Percentiles rank a stretch among this genome's conserved stretches.
phyloP scores from a whole-genome alignment of 2,888 invertebrate species.

The Eledona agricola region DNA sequence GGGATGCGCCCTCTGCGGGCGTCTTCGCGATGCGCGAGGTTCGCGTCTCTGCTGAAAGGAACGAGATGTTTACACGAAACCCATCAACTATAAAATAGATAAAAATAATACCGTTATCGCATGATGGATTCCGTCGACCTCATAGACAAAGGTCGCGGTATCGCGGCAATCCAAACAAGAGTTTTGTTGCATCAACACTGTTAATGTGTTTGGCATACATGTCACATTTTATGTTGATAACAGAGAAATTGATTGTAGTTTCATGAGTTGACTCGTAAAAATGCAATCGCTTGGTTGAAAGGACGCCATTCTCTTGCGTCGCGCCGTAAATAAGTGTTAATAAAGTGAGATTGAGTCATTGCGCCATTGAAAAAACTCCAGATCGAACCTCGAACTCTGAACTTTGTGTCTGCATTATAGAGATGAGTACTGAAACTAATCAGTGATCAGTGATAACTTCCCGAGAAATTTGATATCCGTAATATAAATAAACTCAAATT shows the following conservation, averaged over 20 bases:
- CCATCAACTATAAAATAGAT: too few species aligned
- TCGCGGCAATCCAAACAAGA: constrained; percentile 4
- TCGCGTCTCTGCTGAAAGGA: constrained; percentile 6
- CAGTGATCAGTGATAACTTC: too few species aligned
- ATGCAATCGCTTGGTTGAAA: constrained; percentile 1
- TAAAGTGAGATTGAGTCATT: too few species aligned
- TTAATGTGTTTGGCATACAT: constrained; percentile 13
- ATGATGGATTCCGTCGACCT: not conserved
- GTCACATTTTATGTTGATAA: not conserved
- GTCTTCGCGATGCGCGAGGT: not conserved
- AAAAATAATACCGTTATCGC: too few species aligned
- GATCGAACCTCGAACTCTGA: too few species aligned
- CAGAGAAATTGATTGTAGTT: constrained; percentile 1
- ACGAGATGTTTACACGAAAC: not conserved
- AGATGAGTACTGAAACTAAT: too few species aligned
- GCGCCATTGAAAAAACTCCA: too few species aligned
- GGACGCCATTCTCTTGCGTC: constrained; percentile 2
- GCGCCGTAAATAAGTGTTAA: not conserved
- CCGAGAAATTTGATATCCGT: too few species aligned
- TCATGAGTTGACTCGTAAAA: not conserved
- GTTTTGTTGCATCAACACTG: constrained; percentile 11
- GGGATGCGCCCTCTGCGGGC: constrained; percentile 37
- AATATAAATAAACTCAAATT: too few species aligned
- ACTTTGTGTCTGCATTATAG: too few species aligned
- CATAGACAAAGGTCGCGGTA: constrained; percentile 14